Conservation (phyloP, 2,888 invertebrate genomes). For the Drosophila diplacantha region DNA sequence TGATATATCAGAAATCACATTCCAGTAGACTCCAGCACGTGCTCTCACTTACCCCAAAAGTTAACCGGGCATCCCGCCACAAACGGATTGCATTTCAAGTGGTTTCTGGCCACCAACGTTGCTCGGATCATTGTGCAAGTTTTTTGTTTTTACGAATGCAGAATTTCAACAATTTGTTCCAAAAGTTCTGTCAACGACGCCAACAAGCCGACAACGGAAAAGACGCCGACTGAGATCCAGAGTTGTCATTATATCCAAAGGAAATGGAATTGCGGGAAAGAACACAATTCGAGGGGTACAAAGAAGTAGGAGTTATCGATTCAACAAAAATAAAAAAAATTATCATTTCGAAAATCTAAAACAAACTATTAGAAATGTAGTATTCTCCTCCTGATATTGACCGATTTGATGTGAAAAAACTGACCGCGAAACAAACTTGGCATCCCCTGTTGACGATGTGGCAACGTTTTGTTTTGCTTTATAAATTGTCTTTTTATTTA, state of each 20-base stretch:
- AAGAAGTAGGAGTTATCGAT: neutral
- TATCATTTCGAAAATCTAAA: neutral
- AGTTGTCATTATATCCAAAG: neutral
- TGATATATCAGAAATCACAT: too few relatives aligned
- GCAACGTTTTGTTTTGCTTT: constrained; percentile 14
- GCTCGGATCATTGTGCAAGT: constrained; percentile 29
- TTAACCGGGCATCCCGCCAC: constrained; percentile 1
- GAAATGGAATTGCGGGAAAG: neutral
- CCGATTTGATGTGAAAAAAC: neutral
- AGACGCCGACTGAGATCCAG: constrained; percentile 12
- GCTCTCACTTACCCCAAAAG: constrained; percentile 16
- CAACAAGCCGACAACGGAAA: constrained; percentile 10
- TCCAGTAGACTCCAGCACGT: neutral
- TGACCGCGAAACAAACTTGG: too few relatives aligned
- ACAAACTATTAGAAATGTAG: neutral
- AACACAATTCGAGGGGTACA: neutral
- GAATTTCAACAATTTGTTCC: constrained; percentile 26
- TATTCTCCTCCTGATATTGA: too few relatives aligned
- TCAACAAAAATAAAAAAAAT: neutral
- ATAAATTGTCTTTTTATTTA: constrained; percentile 56
- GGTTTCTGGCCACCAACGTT: constrained; percentile 6
- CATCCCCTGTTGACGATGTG: neutral
- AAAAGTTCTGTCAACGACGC: constrained; percentile 2
- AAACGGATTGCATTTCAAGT: constrained; percentile 3
- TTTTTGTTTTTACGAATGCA: constrained; percentile 8